Evolutionary conservation across 2,113 vertebrate species (phyloP).

Genomic region (Apteryx mantelli): DNA sequence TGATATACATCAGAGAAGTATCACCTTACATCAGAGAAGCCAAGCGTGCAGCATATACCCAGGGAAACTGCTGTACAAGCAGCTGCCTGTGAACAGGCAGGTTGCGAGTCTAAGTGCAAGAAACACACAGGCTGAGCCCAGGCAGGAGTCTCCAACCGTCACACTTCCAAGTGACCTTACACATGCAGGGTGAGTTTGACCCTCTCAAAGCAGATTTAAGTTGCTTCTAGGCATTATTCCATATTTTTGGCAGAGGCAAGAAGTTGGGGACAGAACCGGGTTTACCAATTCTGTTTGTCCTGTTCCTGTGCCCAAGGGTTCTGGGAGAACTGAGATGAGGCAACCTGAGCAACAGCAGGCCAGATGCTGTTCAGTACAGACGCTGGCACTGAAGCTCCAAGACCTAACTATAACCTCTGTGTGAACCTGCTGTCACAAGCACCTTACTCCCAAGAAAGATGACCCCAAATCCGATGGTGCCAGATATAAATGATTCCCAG

Average conservation of each 20-base stretch:
- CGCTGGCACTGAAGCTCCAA: neutral
- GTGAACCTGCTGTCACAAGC: neutral
- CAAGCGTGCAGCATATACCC: neutral
- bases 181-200: fast-evolving
- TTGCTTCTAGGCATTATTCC: neutral
- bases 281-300: neutral
- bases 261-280: no score
- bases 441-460: neutral
- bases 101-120: neutral
- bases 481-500: neutral
- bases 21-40: no score
- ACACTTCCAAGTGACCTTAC: neutral
- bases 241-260: neutral
- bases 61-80: neutral
- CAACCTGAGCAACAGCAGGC: neutral
- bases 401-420: neutral
- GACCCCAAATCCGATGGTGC: neutral
- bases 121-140: fast-evolving
- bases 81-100: neutral
- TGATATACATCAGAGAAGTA: no score
- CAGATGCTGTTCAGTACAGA: neutral
- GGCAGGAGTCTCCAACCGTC: neutral
- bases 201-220: neutral
- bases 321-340: neutral
- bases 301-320: neutral